phyloP scores from a whole-genome alignment of 2,113 vertebrate genomes.

The Dipodomys ordii region DNA sequence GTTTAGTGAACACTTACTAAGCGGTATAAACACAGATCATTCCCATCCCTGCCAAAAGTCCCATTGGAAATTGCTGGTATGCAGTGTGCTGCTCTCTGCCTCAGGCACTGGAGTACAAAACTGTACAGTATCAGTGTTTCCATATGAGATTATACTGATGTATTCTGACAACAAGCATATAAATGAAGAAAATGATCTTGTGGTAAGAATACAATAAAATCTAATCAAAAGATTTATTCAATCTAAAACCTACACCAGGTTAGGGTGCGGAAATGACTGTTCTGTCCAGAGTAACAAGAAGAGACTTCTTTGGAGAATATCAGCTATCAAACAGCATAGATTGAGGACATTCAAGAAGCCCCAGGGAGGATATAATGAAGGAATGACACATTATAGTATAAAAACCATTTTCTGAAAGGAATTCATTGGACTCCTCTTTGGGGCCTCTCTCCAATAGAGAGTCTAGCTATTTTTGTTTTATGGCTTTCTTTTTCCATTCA shows the following conservation, averaged over 20 bases:
- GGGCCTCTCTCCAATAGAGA: no score
- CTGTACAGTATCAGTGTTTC: not conserved
- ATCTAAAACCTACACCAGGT: not conserved
- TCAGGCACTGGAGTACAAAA: not conserved
- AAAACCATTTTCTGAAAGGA: no score
- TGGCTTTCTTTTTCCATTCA: no score
- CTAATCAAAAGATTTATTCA: not conserved
- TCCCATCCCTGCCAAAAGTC: not conserved
- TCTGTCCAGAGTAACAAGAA: not conserved
- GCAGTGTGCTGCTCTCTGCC: not conserved
- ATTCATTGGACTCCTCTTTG: no score
- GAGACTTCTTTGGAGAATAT: not conserved
- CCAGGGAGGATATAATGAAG: no score
- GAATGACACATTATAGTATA: no score
- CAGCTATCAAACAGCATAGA: not conserved
- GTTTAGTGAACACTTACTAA: not conserved
- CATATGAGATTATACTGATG: not conserved
- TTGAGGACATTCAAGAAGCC: not conserved
- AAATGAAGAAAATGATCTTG: not conserved
- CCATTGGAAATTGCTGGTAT: not conserved
- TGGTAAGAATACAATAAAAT: slow-evolving; percentile 11
- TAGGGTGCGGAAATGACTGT: not conserved
- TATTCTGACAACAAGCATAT: not conserved
- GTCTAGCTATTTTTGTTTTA: no score
- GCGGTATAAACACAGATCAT: not conserved